Conservation (phyloP, 2,888 invertebrate genomes). For the Therioaphis trifolii region DNA sequence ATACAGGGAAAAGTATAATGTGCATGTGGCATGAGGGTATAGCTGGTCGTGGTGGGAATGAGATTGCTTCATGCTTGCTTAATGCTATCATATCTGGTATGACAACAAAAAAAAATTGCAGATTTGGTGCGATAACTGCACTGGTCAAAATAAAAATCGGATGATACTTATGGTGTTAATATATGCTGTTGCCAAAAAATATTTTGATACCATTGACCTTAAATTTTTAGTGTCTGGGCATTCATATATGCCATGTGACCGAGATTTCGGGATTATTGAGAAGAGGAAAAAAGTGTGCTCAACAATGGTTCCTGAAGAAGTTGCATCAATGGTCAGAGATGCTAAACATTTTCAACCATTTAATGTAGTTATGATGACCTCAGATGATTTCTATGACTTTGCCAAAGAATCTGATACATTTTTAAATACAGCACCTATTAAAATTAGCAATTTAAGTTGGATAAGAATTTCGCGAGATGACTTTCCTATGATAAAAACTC, state of each 20-base stretch:
- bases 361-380: constrained; percentile 22
- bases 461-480: constrained; percentile 9
- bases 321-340: constrained; percentile 16
- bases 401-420: constrained; percentile 18
- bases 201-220: constrained; percentile 26
- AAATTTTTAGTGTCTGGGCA: constrained; percentile 18
- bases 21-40: neutral
- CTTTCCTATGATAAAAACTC: constrained; percentile 19
- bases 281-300: constrained; percentile 21
- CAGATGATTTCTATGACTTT: constrained; percentile 35
- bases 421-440: constrained; percentile 16
- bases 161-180: constrained; percentile 25
- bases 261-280: constrained; percentile 12
- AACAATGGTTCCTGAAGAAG: constrained; percentile 21
- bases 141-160: constrained; percentile 7
- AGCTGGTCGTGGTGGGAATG: no score
- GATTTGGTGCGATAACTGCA: constrained; percentile 29
- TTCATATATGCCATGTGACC: constrained; percentile 29
- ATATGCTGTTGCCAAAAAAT: neutral
- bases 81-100: neutral
- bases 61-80: no score
- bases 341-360: constrained; percentile 33
- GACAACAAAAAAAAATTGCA: constrained; percentile 17
- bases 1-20: neutral
- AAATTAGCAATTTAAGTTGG: constrained; percentile 23